phyloP scores from a whole-genome alignment of 2,797 vertebrate genomes.

The Botia kubotai region DNA sequence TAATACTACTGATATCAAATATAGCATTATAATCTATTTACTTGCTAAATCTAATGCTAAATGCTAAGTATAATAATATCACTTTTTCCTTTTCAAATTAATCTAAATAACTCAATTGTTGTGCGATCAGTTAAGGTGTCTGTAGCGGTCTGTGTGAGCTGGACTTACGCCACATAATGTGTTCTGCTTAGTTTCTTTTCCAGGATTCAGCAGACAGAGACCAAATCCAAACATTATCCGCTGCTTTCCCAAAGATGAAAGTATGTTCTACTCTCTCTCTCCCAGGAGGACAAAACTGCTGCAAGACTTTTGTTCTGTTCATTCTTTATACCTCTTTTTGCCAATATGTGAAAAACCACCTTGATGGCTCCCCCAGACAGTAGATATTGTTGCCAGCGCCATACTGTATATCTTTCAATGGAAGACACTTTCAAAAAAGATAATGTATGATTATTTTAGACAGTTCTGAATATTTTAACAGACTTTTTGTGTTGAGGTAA shows the following conservation, averaged over 20 bases:
- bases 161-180: constrained; percentile 22
- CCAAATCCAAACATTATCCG: constrained; percentile 52
- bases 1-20: no score
- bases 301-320: constrained; percentile 6
- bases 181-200: constrained; percentile 26
- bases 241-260: constrained; percentile 29
- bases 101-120: constrained; percentile 60
- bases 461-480: neutral
- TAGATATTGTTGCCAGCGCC: neutral
- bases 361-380: neutral
- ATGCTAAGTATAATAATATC: no score
- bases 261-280: constrained; percentile 9
- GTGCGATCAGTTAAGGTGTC: neutral
- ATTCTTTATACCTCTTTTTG: neutral
- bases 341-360: neutral
- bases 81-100: no score
- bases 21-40: no score
- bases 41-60: no score
- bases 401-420: neutral
- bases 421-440: neutral
- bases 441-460: neutral
- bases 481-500: neutral
- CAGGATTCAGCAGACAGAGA: constrained; percentile 39
- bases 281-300: constrained; percentile 6
- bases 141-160: constrained; percentile 30